Percentiles rank a stretch among this genome's conserved stretches.
phyloP scores from a whole-genome alignment of 2,113 vertebrate genomes.

The Phrynosoma blainvillii region DNA sequence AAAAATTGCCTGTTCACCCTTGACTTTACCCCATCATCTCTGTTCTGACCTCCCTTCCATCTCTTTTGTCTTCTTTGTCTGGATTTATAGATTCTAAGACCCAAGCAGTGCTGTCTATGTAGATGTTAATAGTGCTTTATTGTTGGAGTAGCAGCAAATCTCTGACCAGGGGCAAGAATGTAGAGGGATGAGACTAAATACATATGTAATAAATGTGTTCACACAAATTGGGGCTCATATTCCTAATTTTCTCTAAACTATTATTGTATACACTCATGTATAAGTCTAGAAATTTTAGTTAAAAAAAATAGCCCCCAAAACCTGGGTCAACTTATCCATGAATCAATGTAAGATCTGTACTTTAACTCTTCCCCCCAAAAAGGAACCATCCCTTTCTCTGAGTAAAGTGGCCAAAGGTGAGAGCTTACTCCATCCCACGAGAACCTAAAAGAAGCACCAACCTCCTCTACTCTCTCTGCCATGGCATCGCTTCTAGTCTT shows the following conservation, averaged over 20 bases:
- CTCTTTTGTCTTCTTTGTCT: neutral
- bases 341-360: neutral
- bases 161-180: neutral
- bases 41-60: neutral
- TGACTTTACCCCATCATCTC: neutral
- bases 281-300: neutral
- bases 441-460: too few relatives aligned
- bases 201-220: neutral
- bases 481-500: too few relatives aligned
- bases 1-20: too few relatives aligned
- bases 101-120: neutral
- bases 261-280: too few relatives aligned
- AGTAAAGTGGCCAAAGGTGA: neutral
- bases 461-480: too few relatives aligned
- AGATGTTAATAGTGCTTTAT: neutral
- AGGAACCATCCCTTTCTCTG: neutral
- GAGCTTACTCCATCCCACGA: too few relatives aligned
- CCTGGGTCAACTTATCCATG: too few relatives aligned
- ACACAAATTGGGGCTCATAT: neutral
- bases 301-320: too few relatives aligned
- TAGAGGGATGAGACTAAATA: neutral
- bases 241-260: too few relatives aligned
- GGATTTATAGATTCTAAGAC: neutral
- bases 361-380: neutral
- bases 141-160: neutral